Percentiles rank a stretch among this genome's conserved stretches.
Evolutionary conservation across 2,888 invertebrate species (phyloP).

Genomic region (Cephus spinipes): DNA sequence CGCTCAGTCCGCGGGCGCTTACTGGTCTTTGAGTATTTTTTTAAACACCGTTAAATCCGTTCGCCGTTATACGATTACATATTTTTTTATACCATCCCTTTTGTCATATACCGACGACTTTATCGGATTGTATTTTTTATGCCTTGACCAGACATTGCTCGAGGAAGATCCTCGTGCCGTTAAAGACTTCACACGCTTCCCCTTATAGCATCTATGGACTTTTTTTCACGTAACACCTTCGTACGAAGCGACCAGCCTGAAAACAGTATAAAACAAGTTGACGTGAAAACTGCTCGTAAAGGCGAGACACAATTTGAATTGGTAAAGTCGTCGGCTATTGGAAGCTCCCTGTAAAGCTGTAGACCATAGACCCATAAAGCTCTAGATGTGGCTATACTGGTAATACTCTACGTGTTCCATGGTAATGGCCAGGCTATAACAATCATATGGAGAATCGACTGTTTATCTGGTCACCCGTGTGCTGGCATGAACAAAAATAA

Average conservation of each 20-base stretch:
- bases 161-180: background rate
- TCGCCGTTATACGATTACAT: too few relatives aligned
- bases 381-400: slow-evolving; percentile 27
- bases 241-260: slow-evolving; percentile 1
- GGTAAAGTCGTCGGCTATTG: slow-evolving; percentile 44
- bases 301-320: slow-evolving; percentile 51
- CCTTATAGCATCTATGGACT: background rate
- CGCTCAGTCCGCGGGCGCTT: too few relatives aligned
- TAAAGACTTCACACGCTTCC: background rate
- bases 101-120: too few relatives aligned
- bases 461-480: too few relatives aligned
- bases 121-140: too few relatives aligned
- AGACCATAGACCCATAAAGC: slow-evolving; percentile 38
- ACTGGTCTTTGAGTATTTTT: too few relatives aligned
- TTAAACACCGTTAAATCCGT: too few relatives aligned
- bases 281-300: slow-evolving; percentile 48
- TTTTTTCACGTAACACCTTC: background rate
- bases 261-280: slow-evolving; percentile 42
- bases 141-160: too few relatives aligned
- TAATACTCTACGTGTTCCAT: slow-evolving; percentile 16
- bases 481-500: too few relatives aligned
- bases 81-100: too few relatives aligned
- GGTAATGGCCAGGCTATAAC: slow-evolving; percentile 19
- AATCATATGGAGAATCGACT: background rate
- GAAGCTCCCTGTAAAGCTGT: slow-evolving; percentile 46